Percentiles rank a stretch among this genome's conserved stretches.
phyloP scores from a whole-genome alignment of 2,797 vertebrate species.

The Acanthis flammea region DNA sequence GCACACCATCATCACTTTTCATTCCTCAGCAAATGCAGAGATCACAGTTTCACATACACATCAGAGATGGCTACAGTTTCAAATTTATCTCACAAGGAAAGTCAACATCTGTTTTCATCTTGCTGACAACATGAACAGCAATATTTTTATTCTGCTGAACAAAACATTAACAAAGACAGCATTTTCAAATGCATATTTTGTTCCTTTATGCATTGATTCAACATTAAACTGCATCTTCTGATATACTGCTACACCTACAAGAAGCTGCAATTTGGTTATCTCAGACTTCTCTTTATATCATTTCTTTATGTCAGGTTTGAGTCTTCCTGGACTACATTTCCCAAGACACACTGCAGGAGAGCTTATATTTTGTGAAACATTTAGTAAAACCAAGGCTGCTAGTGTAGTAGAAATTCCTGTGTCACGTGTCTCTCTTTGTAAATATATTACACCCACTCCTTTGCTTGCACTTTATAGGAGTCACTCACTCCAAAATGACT shows the following conservation, averaged over 20 bases:
- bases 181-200: neutral
- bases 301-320: neutral
- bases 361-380: neutral
- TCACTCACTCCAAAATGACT: neutral
- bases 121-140: neutral
- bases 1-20: neutral
- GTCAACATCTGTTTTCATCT: neutral
- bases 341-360: neutral
- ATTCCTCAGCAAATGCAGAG: neutral
- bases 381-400: neutral
- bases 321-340: neutral
- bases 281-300: neutral
- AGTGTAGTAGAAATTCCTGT: neutral
- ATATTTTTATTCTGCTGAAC: neutral
- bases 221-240: neutral
- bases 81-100: neutral
- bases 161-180: neutral
- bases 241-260: neutral
- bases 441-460: neutral
- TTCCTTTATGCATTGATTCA: neutral
- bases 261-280: neutral
- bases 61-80: neutral
- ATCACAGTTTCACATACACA: neutral
- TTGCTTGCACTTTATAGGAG: neutral
- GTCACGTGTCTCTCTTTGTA: neutral